A percentile compares a stretch with the other conserved stretches of the same genome.
Conservation (phyloP, 1,140 invertebrate genomes). For the Zaprionus gabonicus region DNA sequence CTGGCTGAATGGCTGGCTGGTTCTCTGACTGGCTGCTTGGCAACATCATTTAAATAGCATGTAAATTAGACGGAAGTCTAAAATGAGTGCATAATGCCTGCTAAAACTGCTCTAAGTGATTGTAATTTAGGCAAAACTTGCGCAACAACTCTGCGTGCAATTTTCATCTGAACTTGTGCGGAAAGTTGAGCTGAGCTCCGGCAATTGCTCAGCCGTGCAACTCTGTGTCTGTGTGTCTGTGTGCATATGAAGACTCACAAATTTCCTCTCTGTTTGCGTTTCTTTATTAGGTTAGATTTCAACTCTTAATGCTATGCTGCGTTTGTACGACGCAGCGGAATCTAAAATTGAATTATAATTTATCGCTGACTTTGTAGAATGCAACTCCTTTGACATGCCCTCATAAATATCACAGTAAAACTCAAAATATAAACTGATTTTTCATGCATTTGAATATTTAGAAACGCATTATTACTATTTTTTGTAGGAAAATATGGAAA, state of each 20-base stretch:
- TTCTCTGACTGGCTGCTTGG: conserved; percentile 19
- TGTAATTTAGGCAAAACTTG: conserved; percentile 77
- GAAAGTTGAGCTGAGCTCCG: conserved; percentile 17
- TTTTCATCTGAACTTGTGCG: conserved; percentile 34
- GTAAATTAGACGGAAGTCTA: conserved; percentile 83
- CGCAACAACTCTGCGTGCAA: conserved; percentile 12
- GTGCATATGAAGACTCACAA: background rate
- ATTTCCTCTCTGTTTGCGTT: no score
- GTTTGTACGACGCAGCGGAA: no score
- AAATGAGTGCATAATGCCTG: conserved; percentile 82
- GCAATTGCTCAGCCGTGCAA: conserved; percentile 13
- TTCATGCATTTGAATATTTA: no score
- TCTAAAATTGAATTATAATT: no score
- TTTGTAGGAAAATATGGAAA: no score
- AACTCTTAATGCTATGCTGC: no score
- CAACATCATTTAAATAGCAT: conserved; percentile 83
- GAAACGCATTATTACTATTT: no score
- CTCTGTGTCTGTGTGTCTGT: background rate
- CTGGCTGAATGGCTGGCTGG: background rate
- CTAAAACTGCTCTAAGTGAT: conserved; percentile 81
- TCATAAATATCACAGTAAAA: no score
- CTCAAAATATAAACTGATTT: no score
- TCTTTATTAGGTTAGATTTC: no score
- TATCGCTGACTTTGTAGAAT: no score
- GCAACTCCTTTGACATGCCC: no score